Conservation (phyloP, 2,888 invertebrate species). For the Slavum lentiscoides region DNA sequence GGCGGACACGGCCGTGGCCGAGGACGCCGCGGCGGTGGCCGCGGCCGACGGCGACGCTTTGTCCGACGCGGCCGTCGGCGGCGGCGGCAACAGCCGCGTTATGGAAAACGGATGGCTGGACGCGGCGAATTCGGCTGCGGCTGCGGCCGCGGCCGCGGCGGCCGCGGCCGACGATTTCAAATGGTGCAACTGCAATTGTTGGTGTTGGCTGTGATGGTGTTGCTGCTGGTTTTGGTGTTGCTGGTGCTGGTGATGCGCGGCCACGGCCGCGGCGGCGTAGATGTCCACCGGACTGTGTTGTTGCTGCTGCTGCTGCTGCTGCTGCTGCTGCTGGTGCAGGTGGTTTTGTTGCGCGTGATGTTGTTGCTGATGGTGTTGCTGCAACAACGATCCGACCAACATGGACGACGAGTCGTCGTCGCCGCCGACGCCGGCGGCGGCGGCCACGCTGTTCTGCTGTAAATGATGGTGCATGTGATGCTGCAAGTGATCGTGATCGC, state of each 20-base stretch:
- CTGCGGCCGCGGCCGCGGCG: conserved; percentile 64
- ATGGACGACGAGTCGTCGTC: conserved; percentile 37
- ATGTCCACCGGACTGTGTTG: conserved; percentile 43
- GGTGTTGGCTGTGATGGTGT: conserved; percentile 62
- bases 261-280: conserved; percentile 58
- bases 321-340: conserved; percentile 36
- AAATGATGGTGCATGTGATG: conserved; percentile 42
- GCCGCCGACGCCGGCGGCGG: conserved; percentile 25
- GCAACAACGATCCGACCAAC: conserved; percentile 55
- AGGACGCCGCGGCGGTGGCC: conserved; percentile 11
- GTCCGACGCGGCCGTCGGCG: conserved; percentile 71
- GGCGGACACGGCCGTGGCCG: conserved; percentile 58
- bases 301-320: conserved; percentile 35
- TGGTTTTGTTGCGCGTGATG: conserved; percentile 36
- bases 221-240: conserved; percentile 66
- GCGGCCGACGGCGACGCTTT: conserved; percentile 36
- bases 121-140: conserved; percentile 75
- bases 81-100: conserved; percentile 85
- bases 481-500: conserved; percentile 39
- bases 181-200: conserved; percentile 67
- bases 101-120: conserved; percentile 93
- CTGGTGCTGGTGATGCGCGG: conserved; percentile 57
- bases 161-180: conserved; percentile 63
- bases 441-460: conserved; percentile 39
- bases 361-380: conserved; percentile 36